These are phyloP conservation scores for Anthophora plumipes DNA, from an alignment of 2,888 invertebrate species.

Conservation along the genomic window DNA sequence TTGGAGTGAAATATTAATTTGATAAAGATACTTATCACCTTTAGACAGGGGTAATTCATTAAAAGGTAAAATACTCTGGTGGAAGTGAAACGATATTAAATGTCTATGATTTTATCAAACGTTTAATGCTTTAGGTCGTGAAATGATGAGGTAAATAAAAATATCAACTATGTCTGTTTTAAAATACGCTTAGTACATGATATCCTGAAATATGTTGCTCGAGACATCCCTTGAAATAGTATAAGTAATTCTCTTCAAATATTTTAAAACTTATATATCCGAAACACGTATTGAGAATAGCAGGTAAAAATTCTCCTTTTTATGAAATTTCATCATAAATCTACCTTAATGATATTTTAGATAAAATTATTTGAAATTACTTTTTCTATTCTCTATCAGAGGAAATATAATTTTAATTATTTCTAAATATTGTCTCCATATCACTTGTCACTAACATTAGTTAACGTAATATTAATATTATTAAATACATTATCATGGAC, in stretches of 20 bases:
- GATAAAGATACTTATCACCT: background rate
- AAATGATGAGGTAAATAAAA: background rate
- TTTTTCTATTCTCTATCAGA: too few relatives aligned
- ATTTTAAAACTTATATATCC: slow-evolving; percentile 4
- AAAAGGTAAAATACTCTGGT: background rate
- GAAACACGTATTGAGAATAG: background rate
- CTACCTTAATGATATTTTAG: background rate
- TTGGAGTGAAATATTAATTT: background rate
- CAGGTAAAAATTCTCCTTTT: background rate
- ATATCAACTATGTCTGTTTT: background rate
- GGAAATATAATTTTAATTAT: too few relatives aligned
- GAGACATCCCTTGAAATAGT: slow-evolving; percentile 3
- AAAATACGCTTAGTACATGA: slow-evolving; percentile 1
- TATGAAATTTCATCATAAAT: background rate
- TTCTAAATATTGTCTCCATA: too few relatives aligned
- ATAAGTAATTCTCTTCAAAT: slow-evolving; percentile 3
- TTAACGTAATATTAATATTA: too few relatives aligned
- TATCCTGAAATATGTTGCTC: slow-evolving; percentile 6
- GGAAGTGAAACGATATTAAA: background rate
- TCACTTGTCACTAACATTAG: too few relatives aligned
- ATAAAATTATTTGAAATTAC: background rate
- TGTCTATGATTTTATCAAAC: background rate
- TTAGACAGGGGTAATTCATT: background rate
- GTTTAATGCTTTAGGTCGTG: too few relatives aligned
- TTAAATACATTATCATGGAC: too few relatives aligned